These are phyloP conservation scores for Strigamia transsilvanica DNA, from an alignment of 2,888 invertebrate species.

Conservation along the genomic window DNA sequence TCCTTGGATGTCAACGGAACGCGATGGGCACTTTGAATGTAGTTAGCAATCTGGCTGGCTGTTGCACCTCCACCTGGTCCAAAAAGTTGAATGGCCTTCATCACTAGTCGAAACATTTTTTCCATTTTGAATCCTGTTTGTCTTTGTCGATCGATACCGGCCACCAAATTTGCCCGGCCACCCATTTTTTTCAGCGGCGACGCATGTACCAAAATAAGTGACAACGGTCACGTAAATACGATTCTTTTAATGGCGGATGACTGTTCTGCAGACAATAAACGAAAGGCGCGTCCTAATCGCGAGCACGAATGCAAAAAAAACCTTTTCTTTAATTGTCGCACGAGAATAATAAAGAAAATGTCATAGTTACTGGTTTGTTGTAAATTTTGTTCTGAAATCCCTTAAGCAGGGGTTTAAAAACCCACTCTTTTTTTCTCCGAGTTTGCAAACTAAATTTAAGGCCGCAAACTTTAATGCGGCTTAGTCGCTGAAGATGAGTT, in stretches of 20 bases:
- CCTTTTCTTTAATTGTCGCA: not conserved
- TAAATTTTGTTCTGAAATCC: slow-evolving; percentile 1
- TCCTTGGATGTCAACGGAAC: not conserved
- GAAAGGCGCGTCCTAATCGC: not conserved
- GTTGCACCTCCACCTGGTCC: slow-evolving; percentile 8
- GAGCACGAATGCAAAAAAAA: not conserved
- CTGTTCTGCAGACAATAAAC: not conserved
- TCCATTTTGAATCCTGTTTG: not conserved
- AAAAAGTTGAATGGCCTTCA: not conserved
- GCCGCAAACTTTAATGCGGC: slow-evolving; percentile 1
- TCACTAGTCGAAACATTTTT: not conserved
- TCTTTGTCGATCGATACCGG: not conserved
- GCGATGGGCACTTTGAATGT: slow-evolving; percentile 1
- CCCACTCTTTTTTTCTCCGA: not conserved
- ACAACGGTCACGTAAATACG: not conserved
- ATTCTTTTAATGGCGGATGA: not conserved
- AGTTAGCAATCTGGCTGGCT: not conserved
- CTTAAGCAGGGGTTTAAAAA: not conserved
- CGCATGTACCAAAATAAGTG: not conserved
- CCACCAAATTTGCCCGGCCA: not conserved
- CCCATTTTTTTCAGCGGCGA: slow-evolving; percentile 8
- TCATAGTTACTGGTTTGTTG: not conserved
- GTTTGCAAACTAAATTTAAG: not conserved
- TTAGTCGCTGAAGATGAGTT: slow-evolving; percentile 8
- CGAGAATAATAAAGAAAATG: not conserved